Evolutionary conservation across 2,888 invertebrate species (phyloP).

Genomic region (Furcula furcula): DNA sequence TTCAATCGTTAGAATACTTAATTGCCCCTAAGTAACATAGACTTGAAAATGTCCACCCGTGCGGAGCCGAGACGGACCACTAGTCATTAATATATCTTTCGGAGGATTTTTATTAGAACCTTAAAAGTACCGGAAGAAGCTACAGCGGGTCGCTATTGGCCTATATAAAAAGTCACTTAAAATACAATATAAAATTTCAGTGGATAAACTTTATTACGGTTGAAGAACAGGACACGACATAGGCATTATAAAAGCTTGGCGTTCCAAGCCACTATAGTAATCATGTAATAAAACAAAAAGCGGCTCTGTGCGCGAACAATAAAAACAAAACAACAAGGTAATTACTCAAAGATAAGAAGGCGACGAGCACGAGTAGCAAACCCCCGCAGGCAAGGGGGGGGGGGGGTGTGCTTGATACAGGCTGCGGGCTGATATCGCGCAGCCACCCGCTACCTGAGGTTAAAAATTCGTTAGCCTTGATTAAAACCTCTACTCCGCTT

Average conservation of each 20-base stretch:
- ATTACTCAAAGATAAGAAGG: slow-evolving; percentile 69
- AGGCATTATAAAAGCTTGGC: slow-evolving; percentile 1
- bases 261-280: slow-evolving; percentile 15
- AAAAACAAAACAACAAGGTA: slow-evolving; percentile 61
- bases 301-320: slow-evolving; percentile 43
- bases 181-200: no score
- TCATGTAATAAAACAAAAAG: slow-evolving; percentile 44
- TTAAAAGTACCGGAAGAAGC: no score
- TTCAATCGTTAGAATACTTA: no score
- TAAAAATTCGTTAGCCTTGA: slow-evolving; percentile 59
- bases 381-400: slow-evolving; percentile 36
- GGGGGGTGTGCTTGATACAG: slow-evolving; percentile 16
- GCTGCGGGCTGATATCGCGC: slow-evolving; percentile 21
- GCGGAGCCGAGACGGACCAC: no score
- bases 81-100: no score
- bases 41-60: no score
- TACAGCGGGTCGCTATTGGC: no score
- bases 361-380: slow-evolving; percentile 51
- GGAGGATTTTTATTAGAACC: no score
- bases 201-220: not conserved
- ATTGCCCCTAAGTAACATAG: no score
- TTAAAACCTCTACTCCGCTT: slow-evolving; percentile 53
- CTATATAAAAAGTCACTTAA: no score
- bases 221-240: not conserved
- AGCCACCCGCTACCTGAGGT: slow-evolving; percentile 33